These are phyloP conservation scores for Boulengeromyrus knoepffleri DNA, from an alignment of 2,113 vertebrate species.

Conservation along the genomic window DNA sequence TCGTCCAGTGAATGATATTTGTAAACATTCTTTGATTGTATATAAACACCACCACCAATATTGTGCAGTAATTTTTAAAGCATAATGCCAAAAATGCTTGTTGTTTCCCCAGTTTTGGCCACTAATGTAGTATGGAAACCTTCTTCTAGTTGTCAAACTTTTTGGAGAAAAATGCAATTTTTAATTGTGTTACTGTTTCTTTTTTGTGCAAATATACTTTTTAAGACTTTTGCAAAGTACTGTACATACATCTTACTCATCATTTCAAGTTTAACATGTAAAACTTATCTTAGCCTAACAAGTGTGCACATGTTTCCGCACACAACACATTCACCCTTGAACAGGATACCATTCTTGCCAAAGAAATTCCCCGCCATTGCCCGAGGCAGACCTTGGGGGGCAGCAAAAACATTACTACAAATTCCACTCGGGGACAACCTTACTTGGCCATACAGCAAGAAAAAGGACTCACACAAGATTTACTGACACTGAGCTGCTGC, in stretches of 20 bases:
- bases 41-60: too few relatives aligned
- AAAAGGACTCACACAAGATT: neutral
- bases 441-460: constrained; percentile 2
- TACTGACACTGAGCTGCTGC: neutral
- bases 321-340: neutral
- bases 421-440: neutral
- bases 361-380: neutral
- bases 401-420: neutral
- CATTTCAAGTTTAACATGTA: neutral
- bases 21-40: too few relatives aligned
- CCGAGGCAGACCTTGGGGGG: neutral
- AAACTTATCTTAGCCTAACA: neutral
- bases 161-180: neutral
- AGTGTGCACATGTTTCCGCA: neutral
- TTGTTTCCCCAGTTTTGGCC: too few relatives aligned
- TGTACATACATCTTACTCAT: neutral
- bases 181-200: neutral
- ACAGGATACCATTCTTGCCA: neutral
- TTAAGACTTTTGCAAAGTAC: neutral
- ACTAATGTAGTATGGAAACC: neutral
- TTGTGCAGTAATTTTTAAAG: too few relatives aligned
- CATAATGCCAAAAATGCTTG: too few relatives aligned
- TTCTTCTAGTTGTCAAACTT: neutral
- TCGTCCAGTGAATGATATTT: too few relatives aligned
- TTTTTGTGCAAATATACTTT: neutral